Percentiles rank a stretch among this genome's conserved stretches.
phyloP scores from a whole-genome alignment of 2,113 vertebrate genomes.

The Camarhynchus parvulus region DNA sequence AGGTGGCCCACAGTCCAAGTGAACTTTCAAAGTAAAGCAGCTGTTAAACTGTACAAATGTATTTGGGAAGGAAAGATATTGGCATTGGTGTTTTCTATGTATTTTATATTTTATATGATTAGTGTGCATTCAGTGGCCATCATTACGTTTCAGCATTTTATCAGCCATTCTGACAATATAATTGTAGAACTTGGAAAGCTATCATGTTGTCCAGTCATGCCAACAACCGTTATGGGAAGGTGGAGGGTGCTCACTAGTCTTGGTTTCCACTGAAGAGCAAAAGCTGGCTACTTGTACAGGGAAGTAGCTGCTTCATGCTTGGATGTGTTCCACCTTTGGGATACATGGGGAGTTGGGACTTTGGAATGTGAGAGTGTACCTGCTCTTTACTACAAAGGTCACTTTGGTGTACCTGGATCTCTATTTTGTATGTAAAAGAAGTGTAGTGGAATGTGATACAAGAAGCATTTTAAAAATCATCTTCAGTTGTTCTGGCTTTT shows the following conservation, averaged over 20 bases:
- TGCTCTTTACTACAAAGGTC: neutral
- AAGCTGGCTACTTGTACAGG: neutral
- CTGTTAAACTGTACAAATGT: neutral
- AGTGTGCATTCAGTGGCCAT: neutral
- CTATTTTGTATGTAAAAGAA: neutral
- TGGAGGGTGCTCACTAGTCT: neutral
- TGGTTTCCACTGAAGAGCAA: neutral
- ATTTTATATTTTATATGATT: neutral
- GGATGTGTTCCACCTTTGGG: neutral
- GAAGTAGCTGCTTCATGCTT: neutral
- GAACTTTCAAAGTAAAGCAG: neutral
- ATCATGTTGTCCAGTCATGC: neutral
- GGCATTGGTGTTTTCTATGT: neutral
- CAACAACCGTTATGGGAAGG: neutral
- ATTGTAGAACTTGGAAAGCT: neutral
- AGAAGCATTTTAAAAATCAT: fast-evolving
- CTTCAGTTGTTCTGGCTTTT: neutral
- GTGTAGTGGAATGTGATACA: neutral
- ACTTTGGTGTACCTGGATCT: neutral
- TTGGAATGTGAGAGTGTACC: neutral
- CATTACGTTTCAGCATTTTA: neutral
- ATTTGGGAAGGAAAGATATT: neutral
- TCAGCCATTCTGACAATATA: neutral
- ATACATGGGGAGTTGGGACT: neutral
- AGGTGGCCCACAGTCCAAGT: neutral